A percentile compares a stretch with the other conserved stretches of the same genome.
Conservation (phyloP, 2,888 invertebrate species). For the Liopterus haemorrhoidalis region DNA sequence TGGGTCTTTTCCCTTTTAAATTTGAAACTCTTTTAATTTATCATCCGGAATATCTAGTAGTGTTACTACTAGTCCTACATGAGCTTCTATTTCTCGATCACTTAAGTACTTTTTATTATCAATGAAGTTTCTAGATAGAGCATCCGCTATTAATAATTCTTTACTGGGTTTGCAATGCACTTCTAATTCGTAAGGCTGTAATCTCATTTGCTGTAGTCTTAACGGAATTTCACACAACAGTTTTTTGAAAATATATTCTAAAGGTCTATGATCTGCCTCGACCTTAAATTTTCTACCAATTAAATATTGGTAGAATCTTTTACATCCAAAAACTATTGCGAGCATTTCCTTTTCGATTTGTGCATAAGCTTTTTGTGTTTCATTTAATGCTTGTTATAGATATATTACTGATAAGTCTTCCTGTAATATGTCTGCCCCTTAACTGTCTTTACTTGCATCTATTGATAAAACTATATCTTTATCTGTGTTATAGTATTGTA, state of each 20-base stretch:
- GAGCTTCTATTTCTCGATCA: constrained; percentile 5
- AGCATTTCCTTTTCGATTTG: constrained; percentile 3
- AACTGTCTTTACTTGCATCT: too few species aligned
- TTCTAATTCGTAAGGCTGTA: constrained; percentile 11
- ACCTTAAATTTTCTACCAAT: neutral
- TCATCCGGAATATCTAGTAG: too few species aligned
- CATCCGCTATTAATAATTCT: constrained; percentile 11
- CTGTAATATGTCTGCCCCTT: too few species aligned
- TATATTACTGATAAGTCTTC: too few species aligned
- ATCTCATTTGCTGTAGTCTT: too few species aligned
- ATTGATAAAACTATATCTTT: too few species aligned
- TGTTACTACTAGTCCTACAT: constrained; percentile 3
- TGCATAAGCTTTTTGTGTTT: neutral
- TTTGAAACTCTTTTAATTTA: too few species aligned
- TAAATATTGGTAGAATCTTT: constrained; percentile 2
- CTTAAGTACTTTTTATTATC: constrained; percentile 4
- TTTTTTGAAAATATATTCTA: neutral
- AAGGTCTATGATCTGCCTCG: neutral
- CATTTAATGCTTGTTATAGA: too few species aligned
- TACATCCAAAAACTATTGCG: neutral
- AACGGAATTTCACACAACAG: neutral
- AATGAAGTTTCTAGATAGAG: constrained; percentile 1
- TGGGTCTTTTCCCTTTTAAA: too few species aligned
- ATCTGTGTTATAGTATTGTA: too few species aligned
- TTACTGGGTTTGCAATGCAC: constrained; percentile 7